Percentiles rank a stretch among this genome's conserved stretches.
These are phyloP conservation scores for Euura lappo DNA, from an alignment of 1,140 invertebrate genomes.

Conservation along the genomic window DNA sequence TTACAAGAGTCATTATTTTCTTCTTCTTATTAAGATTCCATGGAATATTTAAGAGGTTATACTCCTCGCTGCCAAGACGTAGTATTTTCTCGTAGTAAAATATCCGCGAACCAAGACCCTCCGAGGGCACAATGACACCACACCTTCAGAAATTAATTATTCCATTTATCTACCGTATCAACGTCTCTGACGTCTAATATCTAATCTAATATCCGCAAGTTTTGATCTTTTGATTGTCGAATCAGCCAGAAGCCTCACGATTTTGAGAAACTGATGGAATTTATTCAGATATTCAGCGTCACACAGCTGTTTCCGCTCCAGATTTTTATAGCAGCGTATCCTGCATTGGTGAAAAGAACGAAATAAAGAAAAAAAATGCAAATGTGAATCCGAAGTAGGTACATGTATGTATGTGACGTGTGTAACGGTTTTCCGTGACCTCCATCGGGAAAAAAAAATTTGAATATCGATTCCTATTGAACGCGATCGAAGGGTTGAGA, in stretches of 20 bases:
- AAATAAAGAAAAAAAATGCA: constrained; percentile 14
- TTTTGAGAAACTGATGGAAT: not conserved
- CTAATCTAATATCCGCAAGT: not conserved
- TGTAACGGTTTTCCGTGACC: constrained; percentile 27
- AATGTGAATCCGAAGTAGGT: constrained; percentile 4
- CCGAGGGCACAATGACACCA: too few relatives aligned
- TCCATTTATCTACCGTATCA: too few relatives aligned
- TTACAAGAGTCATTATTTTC: constrained; percentile 61
- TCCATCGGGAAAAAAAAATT: constrained; percentile 54
- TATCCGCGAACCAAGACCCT: too few relatives aligned
- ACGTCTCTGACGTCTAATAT: too few relatives aligned
- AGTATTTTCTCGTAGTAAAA: not conserved
- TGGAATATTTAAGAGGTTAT: constrained; percentile 46
- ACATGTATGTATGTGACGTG: not conserved
- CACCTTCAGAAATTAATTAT: too few relatives aligned
- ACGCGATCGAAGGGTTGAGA: constrained; percentile 59
- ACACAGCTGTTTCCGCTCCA: constrained; percentile 50
- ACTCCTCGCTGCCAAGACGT: constrained; percentile 19
- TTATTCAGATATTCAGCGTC: constrained; percentile 20
- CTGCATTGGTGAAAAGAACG: not conserved
- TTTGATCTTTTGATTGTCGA: not conserved
- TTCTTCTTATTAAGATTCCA: constrained; percentile 41
- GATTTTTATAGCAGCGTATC: constrained; percentile 31
- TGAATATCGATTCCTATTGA: constrained; percentile 63
- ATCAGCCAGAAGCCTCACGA: not conserved